Evolutionary conservation across 2,888 invertebrate genomes (phyloP), one percentile per base, ranked within the genome.

Genomic region (Itoplectis maculator): DNA sequence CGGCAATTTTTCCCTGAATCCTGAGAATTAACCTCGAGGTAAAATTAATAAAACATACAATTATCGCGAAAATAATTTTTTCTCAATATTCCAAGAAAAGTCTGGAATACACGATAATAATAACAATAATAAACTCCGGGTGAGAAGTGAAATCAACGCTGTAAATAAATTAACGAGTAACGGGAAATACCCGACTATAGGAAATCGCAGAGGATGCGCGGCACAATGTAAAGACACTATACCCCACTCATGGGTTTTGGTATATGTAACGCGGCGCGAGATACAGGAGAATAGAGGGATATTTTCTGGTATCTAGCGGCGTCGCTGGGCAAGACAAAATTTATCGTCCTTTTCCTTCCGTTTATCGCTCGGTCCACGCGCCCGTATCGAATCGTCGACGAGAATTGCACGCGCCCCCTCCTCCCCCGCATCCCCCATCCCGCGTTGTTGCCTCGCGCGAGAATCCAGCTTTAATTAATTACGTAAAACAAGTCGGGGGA

Each of bases 261-360:
- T 59, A 45, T 59, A 45, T 42, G 47, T 15, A 20, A 29, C 29
- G 5, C 29, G 29, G 29, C 61, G 61, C 15, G 42, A 70, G 23
- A 70, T n/a, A 42, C 13, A 42, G 35, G 47, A 69, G 69, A 51
- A 70, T 63, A 23, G 37, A 59, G 72, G 49, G 29, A 72, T 79
- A 79, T 83, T 83, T 79, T 79, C 79, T 77, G 82, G 68, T 83
- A 83, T 83, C 82, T 83, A 74, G 66, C 29, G 29, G 29, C 77
- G 77, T 79, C 76, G 79, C 69, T 68, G 76, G 61, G 47, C 68
- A 77, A 76, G 79, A 73, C 20, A 77, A n/a, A n/a, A 83, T 83
- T 83, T 83, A 83, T 83, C 77, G 76, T 83, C 77, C 72, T 63
- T 83, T 83, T 83, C 82, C 82, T 83, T 83, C 82, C 82, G 82